phyloP scores from a whole-genome alignment of 1,140 invertebrate species.

The Panulirus ornatus region DNA sequence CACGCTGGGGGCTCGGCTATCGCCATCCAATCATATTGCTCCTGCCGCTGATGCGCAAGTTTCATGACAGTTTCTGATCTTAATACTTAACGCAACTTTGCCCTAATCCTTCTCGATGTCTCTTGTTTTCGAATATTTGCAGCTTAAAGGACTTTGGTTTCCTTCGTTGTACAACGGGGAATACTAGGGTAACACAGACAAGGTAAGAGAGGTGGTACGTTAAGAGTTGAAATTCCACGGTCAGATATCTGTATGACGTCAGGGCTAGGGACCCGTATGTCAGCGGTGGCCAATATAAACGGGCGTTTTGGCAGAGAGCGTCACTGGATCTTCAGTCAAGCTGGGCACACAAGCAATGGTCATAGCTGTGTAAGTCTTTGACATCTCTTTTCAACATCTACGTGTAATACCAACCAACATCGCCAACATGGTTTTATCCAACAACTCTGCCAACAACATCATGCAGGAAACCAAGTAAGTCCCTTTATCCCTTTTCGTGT shows the following conservation, averaged over 20 bases:
- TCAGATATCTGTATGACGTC: not conserved
- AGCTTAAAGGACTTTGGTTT: too few relatives aligned
- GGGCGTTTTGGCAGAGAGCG: not conserved
- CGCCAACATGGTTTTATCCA: not conserved
- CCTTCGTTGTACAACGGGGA: too few relatives aligned
- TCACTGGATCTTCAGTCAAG: not conserved
- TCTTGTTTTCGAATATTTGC: too few relatives aligned
- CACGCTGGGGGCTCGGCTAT: not conserved
- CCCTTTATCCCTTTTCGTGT: too few relatives aligned
- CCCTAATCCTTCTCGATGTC: too few relatives aligned
- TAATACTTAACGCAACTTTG: too few relatives aligned
- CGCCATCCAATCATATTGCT: not conserved
- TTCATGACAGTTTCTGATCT: conserved; percentile 12
- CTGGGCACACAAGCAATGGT: not conserved
- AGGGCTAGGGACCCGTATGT: not conserved
- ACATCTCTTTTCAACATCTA: not conserved
- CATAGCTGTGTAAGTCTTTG: not conserved
- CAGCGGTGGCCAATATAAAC: not conserved
- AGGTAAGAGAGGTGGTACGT: too few relatives aligned
- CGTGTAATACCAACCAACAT: not conserved
- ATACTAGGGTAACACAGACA: too few relatives aligned
- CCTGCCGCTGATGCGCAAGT: not conserved
- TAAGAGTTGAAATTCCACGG: not conserved
- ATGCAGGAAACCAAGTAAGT: not conserved
- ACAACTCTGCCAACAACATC: not conserved